A percentile compares a stretch with the other conserved stretches of the same genome.
These are phyloP conservation scores for Octodon degus DNA, from an alignment of 2,113 vertebrate genomes.

Conservation along the genomic window DNA sequence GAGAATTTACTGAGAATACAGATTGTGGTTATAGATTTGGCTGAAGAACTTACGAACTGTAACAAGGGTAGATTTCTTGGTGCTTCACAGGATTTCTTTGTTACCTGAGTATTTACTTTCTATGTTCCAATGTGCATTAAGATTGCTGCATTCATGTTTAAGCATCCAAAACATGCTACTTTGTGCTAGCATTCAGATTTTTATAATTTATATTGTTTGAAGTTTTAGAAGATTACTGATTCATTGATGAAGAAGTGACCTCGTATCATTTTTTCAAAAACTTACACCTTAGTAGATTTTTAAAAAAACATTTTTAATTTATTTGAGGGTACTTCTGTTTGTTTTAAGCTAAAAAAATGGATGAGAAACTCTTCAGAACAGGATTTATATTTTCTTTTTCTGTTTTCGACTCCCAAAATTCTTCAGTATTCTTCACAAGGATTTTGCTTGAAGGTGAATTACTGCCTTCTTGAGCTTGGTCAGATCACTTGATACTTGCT, in stretches of 20 bases:
- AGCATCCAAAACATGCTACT: background rate
- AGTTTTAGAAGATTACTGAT: constrained; percentile 9
- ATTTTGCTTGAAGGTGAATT: background rate
- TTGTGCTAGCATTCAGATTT: constrained; percentile 36
- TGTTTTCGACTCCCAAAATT: background rate
- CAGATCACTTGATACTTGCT: background rate
- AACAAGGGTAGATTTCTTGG: background rate
- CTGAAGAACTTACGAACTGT: background rate
- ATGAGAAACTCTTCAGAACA: background rate
- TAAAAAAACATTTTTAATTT: background rate
- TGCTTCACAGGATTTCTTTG: background rate
- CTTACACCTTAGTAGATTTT: background rate
- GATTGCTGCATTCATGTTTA: background rate
- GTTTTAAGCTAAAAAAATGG: background rate
- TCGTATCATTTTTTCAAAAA: constrained; percentile 1
- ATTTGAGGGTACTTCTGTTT: background rate
- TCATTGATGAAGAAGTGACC: constrained; percentile 2
- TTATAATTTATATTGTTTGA: constrained; percentile 15
- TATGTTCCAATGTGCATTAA: background rate
- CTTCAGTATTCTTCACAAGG: background rate
- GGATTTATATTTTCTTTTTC: background rate
- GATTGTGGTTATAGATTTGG: background rate
- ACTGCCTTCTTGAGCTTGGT: background rate
- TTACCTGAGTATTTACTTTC: constrained; percentile 1
- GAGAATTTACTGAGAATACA: background rate